Percentiles rank a stretch among this genome's conserved stretches.
These are phyloP conservation scores for Lycaon pictus DNA, from an alignment of 2,113 vertebrate genomes.

Conservation along the genomic window DNA sequence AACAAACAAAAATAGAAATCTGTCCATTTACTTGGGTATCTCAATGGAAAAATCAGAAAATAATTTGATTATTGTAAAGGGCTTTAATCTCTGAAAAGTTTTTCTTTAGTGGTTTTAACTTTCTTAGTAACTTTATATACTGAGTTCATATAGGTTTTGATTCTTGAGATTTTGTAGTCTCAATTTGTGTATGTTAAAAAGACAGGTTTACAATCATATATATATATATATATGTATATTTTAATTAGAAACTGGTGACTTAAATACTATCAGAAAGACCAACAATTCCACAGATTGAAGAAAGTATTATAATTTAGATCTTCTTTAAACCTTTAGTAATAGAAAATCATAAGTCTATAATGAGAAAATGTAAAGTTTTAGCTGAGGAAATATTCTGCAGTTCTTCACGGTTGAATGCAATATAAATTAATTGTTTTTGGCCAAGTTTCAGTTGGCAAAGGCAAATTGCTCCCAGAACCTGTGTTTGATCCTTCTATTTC, in stretches of 20 bases:
- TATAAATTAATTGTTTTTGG: conserved; percentile 65
- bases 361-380: conserved; percentile 49
- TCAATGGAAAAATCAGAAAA: conserved; percentile 34
- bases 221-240: not conserved
- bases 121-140: not conserved
- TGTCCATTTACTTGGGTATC: not conserved
- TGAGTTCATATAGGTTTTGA: not conserved
- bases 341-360: not conserved
- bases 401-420: conserved; percentile 46
- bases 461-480: conserved; percentile 58
- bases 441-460: conserved; percentile 67
- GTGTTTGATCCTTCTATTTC: conserved; percentile 32
- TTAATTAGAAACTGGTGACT: not conserved
- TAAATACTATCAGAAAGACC: not conserved
- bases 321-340: not conserved
- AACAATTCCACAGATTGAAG: not conserved
- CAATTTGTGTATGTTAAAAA: conserved; percentile 14
- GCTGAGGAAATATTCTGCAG: conserved; percentile 2
- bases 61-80: not conserved
- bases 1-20: conserved; percentile 30
- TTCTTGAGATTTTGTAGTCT: conserved; percentile 46
- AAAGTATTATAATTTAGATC: not conserved
- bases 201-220: not conserved
- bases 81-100: not conserved
- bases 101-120: not conserved